Conservation (phyloP, 1,140 invertebrate species). For the Drosophila leontia region DNA sequence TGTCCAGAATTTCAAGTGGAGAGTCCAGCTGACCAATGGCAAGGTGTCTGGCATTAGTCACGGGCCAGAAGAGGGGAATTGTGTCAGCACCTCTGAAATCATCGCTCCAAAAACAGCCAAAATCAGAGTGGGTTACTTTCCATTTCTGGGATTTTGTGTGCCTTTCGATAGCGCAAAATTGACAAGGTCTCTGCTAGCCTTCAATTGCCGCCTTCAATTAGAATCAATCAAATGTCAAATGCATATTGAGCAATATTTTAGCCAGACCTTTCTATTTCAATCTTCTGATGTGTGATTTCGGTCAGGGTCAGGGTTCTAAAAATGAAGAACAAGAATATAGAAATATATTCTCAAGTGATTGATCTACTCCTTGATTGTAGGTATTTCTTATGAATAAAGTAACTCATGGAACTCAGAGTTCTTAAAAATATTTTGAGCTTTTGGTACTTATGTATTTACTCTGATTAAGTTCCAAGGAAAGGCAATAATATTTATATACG, state of each 20-base stretch:
- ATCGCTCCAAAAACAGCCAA: slow-evolving; percentile 32
- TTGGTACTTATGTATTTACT: neutral
- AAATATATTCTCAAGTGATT: slow-evolving; percentile 5
- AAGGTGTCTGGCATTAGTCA: slow-evolving; percentile 36
- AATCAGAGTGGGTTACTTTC: slow-evolving; percentile 45
- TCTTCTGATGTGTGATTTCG: slow-evolving; percentile 6
- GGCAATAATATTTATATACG: neutral
- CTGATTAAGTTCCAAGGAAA: neutral
- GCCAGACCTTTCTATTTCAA: slow-evolving; percentile 45
- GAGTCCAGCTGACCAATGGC: neutral
- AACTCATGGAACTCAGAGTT: neutral
- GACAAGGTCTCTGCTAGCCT: slow-evolving; percentile 21
- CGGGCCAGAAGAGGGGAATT: slow-evolving; percentile 17
- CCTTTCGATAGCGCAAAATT: slow-evolving; percentile 20
- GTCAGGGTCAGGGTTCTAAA: slow-evolving; percentile 4
- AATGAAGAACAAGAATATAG: neutral
- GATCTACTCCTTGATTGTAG: neutral
- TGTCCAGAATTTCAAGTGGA: slow-evolving; percentile 52
- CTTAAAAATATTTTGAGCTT: neutral
- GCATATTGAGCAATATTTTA: slow-evolving; percentile 37
- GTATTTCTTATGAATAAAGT: neutral
- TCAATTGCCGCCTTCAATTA: slow-evolving; percentile 47
- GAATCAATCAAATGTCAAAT: slow-evolving; percentile 49
- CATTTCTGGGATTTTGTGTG: slow-evolving; percentile 26
- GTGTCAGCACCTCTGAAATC: slow-evolving; percentile 44